A percentile compares a stretch with the other conserved stretches of the same genome.
Conservation (phyloP, 2,888 invertebrate species). For the Hypena proboscidalis region DNA sequence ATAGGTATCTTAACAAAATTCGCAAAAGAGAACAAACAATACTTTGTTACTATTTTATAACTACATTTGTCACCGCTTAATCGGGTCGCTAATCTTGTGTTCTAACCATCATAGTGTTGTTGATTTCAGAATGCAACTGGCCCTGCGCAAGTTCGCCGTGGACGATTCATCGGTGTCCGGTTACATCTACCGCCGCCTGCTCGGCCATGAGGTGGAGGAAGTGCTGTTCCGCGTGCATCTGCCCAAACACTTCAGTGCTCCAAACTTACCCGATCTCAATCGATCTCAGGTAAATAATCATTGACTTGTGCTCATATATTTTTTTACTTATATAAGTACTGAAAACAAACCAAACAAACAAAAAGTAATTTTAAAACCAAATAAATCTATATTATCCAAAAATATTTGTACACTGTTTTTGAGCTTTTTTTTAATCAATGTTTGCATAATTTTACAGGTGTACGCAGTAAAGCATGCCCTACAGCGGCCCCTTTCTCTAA, state of each 20-base stretch:
- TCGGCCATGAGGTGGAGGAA: constrained; percentile 98
- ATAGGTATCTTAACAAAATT: no score
- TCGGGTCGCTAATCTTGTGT: no score
- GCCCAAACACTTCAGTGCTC: constrained; percentile 98
- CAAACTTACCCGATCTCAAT: constrained; percentile 98
- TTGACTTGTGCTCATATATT: no score
- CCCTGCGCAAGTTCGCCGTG: constrained; percentile 97
- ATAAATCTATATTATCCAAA: no score
- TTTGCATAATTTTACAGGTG: constrained; percentile 84
- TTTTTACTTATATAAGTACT: no score
- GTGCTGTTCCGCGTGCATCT: constrained; percentile 95
- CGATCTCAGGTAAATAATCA: constrained; percentile 93
- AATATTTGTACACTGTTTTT: no score
- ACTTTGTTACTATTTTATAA: no score
- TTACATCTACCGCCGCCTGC: constrained; percentile 98
- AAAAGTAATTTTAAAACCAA: no score
- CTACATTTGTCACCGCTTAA: no score
- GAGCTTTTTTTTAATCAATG: no score
- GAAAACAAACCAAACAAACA: no score
- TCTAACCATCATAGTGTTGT: constrained; percentile 9
- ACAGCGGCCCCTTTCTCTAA: constrained; percentile 97
- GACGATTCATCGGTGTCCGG: constrained; percentile 98
- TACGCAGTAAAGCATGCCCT: constrained; percentile 99
- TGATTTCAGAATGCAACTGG: constrained; percentile 95
- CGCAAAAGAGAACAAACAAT: no score